Base-by-base conservation (phyloP, 1,140 invertebrate genomes). In the Arctopsyche grandis region DNA sequence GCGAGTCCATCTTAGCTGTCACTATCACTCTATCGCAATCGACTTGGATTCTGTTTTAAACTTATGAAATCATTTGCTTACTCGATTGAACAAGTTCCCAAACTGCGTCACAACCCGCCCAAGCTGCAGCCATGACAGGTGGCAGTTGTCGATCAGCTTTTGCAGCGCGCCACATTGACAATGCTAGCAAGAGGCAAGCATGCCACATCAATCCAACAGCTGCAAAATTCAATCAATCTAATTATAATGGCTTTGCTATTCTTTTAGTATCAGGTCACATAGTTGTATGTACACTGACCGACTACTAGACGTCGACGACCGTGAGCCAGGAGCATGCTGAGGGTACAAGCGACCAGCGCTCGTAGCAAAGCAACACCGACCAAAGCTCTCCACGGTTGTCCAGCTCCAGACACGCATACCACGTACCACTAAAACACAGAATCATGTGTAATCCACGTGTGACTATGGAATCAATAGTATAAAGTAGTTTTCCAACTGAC, bases 21-120 rank as follows among this genome's bases (percentile, higher is more conserved):
- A n/a, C n/a, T n/a, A n/a, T n/a, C n/a, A n/a, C n/a, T n/a, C n/a
- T n/a, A n/a, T n/a, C n/a, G n/a, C n/a, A n/a, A n/a, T n/a, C n/a
- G n/a, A n/a, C n/a, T n/a, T n/a, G n/a, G n/a, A 38, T 38, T 38
- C 38, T 22, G 69, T 38, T 71, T 19, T 44, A 4, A n/a, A n/a
- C n/a, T 26, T 26, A 7, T 46, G 10, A 48, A 38, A 19, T 46
- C 43, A 46, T 71, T 9, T 76, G 22, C n/a, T 69, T 79, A 87
- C 87, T 85, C 84, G 76, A 44, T 22, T 80, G 86, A 21, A 94
- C 85, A 29, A 92, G 91, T 82, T 94, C 92, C 93, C 93, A 94
- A 38, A 93, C 90, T 9, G 92, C 91, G 60, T 93, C 92, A 83
- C 92, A 93, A 9, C 93, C 92, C n/a, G 92, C 92, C 93, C 93